A percentile compares a stretch with the other conserved stretches of the same genome.
phyloP scores from a whole-genome alignment of 2,113 vertebrate genomes.

The Willisornis vidua region DNA sequence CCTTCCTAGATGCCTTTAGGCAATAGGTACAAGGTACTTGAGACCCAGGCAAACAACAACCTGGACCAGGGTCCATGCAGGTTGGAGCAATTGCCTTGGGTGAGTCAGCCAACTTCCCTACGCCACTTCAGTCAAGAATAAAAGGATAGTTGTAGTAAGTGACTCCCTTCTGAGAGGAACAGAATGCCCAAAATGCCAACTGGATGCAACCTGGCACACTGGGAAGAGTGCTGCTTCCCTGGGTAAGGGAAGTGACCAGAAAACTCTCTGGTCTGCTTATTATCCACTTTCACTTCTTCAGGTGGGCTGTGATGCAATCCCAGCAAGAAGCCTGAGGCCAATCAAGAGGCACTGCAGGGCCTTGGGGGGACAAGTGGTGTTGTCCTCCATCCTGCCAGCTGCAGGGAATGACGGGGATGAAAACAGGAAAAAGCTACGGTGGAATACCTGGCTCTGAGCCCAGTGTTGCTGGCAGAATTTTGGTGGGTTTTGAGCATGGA shows the following conservation, averaged over 20 bases:
- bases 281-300: not conserved
- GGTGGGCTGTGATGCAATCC: not conserved
- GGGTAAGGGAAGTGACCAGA: not conserved
- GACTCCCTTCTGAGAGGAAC: not conserved
- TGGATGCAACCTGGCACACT: not conserved
- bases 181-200: not conserved
- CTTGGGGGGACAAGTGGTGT: not conserved
- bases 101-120: not conserved
- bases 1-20: not conserved
- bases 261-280: not conserved
- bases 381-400: not conserved
- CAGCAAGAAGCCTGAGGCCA: not conserved
- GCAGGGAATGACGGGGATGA: not conserved
- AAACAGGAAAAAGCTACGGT: not conserved
- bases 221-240: not conserved
- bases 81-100: not conserved
- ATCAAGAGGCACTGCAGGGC: not conserved
- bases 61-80: not conserved
- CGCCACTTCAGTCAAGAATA: not conserved
- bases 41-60: not conserved
- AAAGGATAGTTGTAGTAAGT: not conserved
- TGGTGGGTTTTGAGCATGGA: not conserved
- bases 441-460: not conserved
- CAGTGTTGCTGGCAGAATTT: not conserved
- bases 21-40: not conserved